A percentile compares a stretch with the other conserved stretches of the same genome.
phyloP scores from a whole-genome alignment of 2,888 invertebrate species.

The Colletes collaris region DNA sequence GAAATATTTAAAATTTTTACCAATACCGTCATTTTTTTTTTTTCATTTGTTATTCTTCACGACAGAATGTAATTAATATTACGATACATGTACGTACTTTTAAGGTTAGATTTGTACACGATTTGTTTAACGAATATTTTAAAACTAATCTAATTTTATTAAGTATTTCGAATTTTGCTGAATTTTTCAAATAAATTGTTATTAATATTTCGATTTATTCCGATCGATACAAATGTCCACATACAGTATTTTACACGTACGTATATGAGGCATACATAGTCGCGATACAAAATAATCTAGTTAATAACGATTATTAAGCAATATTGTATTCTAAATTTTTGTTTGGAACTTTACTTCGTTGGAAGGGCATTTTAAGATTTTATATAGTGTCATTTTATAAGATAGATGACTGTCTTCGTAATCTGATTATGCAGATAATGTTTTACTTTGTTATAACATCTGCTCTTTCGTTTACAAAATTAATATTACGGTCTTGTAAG shows the following conservation, averaged over 20 bases:
- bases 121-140: background rate
- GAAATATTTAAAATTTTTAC: background rate
- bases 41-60: background rate
- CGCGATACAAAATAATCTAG: background rate
- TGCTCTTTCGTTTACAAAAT: background rate
- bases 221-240: background rate
- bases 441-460: background rate
- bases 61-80: background rate
- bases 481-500: constrained; percentile 11
- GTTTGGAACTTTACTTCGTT: background rate
- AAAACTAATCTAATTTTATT: background rate
- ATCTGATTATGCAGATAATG: background rate
- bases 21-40: background rate
- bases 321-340: background rate
- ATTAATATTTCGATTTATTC: background rate
- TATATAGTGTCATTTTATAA: background rate
- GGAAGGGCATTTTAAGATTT: background rate
- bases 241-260: too few relatives aligned
- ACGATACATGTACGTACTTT: background rate
- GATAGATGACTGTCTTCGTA: background rate
- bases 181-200: background rate
- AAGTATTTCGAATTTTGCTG: background rate
- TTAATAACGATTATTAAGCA: background rate
- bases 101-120: constrained; percentile 3
- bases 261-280: background rate